phyloP scores from a whole-genome alignment of 2,797 vertebrate species.

The Anomalospiza imberbis region DNA sequence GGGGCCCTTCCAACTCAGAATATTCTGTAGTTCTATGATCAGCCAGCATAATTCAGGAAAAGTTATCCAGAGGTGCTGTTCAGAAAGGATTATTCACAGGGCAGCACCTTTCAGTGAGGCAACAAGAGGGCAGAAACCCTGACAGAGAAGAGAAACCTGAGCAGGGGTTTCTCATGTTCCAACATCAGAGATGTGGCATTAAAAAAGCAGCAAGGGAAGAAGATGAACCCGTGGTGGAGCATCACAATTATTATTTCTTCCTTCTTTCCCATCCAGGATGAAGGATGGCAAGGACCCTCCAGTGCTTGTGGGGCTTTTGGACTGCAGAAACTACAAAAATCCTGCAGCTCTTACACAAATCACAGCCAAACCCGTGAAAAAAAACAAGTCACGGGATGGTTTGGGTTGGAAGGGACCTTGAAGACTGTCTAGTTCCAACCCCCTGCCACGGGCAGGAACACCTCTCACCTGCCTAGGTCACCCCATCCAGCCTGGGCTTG shows the following conservation, averaged over 20 bases:
- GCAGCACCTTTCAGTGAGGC: not conserved
- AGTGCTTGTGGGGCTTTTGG: not conserved
- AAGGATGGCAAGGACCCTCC: too few relatives aligned
- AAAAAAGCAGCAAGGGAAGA: not conserved
- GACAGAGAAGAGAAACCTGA: not conserved
- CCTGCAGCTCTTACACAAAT: not conserved
- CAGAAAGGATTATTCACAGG: not conserved
- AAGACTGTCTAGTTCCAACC: not conserved
- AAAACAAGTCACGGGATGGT: not conserved
- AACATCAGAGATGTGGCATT: not conserved
- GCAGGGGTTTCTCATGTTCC: not conserved
- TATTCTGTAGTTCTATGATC: not conserved
- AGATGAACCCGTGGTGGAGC: fast-evolving
- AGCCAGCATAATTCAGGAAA: not conserved
- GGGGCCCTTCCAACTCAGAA: not conserved
- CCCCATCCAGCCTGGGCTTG: not conserved
- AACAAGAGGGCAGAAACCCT: not conserved
- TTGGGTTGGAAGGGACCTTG: not conserved
- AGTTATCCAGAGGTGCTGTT: not conserved
- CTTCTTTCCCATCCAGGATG: not conserved
- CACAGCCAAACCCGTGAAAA: fast-evolving
- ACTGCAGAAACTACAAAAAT: not conserved
- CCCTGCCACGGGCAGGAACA: not conserved
- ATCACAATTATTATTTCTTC: not conserved
- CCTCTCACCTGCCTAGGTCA: not conserved